Evolutionary conservation across 1,140 invertebrate genomes (phyloP).

Genomic region (Calephelis virginiensis): DNA sequence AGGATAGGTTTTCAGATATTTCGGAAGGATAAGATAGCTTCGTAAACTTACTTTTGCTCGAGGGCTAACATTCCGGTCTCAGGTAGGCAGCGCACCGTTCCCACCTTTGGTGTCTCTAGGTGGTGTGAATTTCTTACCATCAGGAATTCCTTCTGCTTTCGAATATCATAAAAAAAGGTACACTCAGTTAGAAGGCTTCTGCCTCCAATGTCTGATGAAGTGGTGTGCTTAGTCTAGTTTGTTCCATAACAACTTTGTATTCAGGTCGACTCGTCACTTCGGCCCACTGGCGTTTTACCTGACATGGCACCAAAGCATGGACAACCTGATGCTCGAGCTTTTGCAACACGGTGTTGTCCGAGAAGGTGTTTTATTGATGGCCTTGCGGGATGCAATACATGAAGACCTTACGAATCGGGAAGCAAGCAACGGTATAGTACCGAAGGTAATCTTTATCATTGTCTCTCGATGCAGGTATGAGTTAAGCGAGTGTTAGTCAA

Average conservation of each 20-base stretch:
- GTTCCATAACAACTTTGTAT: slow-evolving; percentile 1
- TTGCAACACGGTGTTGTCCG: slow-evolving; percentile 80
- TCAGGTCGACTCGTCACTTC: slow-evolving; percentile 94
- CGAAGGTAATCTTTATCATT: slow-evolving; percentile 36
- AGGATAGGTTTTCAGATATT: too few species aligned
- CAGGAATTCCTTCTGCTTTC: too few species aligned
- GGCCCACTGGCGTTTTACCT: slow-evolving; percentile 94
- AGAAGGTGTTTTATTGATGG: slow-evolving; percentile 80
- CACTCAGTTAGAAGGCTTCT: too few species aligned
- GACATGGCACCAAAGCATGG: slow-evolving; percentile 88
- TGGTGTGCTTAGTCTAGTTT: too few species aligned
- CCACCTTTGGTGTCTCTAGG: too few species aligned
- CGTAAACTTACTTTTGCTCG: too few species aligned
- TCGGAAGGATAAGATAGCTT: too few species aligned
- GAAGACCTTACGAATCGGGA: slow-evolving; percentile 66
- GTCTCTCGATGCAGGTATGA: not conserved
- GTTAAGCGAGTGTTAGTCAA: too few species aligned
- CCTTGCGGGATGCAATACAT: slow-evolving; percentile 80
- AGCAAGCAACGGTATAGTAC: slow-evolving; percentile 55
- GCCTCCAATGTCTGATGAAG: too few species aligned
- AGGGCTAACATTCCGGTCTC: too few species aligned
- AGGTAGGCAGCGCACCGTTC: too few species aligned
- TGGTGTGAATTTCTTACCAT: too few species aligned
- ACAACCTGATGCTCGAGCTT: slow-evolving; percentile 88
- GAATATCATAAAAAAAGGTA: not conserved